Conservation (phyloP, 2,888 invertebrate species). For the Orthosia incerta region DNA sequence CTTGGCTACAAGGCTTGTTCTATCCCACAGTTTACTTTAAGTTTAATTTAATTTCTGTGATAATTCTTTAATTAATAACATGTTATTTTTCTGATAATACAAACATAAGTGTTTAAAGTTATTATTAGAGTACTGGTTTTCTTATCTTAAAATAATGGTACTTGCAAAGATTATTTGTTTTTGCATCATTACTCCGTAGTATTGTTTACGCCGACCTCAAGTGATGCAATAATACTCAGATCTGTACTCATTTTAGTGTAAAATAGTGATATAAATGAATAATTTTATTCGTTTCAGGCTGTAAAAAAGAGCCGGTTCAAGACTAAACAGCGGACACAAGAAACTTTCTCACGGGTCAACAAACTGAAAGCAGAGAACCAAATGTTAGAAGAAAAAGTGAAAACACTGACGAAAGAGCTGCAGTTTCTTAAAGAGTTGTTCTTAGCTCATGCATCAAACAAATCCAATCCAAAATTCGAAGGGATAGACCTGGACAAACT, state of each 20-base stretch:
- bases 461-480: slow-evolving; percentile 89
- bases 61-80: slow-evolving; percentile 26
- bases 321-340: slow-evolving; percentile 94
- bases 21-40: slow-evolving; percentile 8
- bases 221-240: slow-evolving; percentile 28
- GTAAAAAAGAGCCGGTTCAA: slow-evolving; percentile 96
- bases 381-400: slow-evolving; percentile 95
- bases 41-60: slow-evolving; percentile 22
- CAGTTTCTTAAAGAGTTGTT: slow-evolving; percentile 95
- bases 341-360: slow-evolving; percentile 94
- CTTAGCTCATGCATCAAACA: slow-evolving; percentile 94
- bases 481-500: slow-evolving; percentile 91
- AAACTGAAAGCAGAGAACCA: slow-evolving; percentile 95
- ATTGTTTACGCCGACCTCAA: slow-evolving; percentile 33
- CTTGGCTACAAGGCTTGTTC: slow-evolving; percentile 29
- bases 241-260: slow-evolving; percentile 23
- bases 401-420: slow-evolving; percentile 95
- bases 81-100: slow-evolving; percentile 20
- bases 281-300: slow-evolving; percentile 89
- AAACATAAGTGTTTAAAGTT: slow-evolving; percentile 1
- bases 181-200: background rate
- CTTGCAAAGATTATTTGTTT: slow-evolving; percentile 6
- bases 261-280: background rate
- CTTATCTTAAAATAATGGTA: slow-evolving; percentile 43
- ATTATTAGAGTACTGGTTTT: slow-evolving; percentile 7